Evolutionary conservation across 2,888 invertebrate genomes (phyloP), one percentile per base, ranked within the genome.

Genomic region (Harpagoxenus sublaevis): DNA sequence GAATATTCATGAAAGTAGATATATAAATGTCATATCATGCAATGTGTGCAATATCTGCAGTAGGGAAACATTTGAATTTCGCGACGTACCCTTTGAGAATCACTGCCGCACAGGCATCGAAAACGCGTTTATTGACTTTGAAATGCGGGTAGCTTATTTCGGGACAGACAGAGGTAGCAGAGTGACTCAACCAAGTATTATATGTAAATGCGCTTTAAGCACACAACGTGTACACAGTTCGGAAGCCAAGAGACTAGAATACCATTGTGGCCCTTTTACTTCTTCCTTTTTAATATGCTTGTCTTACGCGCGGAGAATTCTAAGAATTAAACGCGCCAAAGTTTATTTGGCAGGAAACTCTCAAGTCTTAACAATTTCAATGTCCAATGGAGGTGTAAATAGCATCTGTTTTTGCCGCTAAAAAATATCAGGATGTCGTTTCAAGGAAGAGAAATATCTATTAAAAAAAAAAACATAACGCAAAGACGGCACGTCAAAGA

Each of bases 131-230:
- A 39, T 63, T 23, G 75, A 77, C 42, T 73, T 77, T 31, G 66
- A 66, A 55, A 42, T 55, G 55, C 55, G 31, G 42, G 31, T 78
- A 68, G 55, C 55, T 78, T 45, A 78, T 78, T 78, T 78, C 68
- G 31, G 42, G 31, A 78, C 78, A 66, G 66, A 55, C 77, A 78
- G n/a, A 55, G 68, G 23, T 51, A 63, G 15, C 28, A 9, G 31
- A 51, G 28, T 78, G 78, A 78, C 53, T 78, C 78, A 78, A 66
- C 42, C 66, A 55, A 55, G 55, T 45, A 78, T 78, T 78, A 68
- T 68, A 55, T 78, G 78, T 55, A 78, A 78, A 78, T 78, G 42
- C n/a, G 18, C 12, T 68, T 66, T 28, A 15, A 66, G 15, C 42
- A 18, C 48, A 48, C 23, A 8, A 39, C 31, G 60, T 23, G n/a